Evolutionary conservation across 2,113 vertebrate species (phyloP).

Genomic region (Nesoenas mayeri): DNA sequence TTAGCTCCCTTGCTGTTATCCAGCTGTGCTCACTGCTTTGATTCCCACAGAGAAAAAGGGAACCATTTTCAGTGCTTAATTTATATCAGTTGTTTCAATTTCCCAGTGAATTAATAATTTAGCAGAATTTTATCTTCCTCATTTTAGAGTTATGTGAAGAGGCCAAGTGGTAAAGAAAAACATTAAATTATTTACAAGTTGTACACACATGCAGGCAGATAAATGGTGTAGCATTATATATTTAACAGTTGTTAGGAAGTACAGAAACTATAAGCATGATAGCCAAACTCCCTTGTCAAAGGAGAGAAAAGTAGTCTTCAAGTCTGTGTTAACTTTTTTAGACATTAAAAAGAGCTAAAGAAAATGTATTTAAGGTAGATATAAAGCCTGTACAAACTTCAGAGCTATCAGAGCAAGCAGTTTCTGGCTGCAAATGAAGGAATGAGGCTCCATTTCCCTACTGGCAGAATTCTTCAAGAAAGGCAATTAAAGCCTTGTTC

Average conservation of each 20-base stretch:
- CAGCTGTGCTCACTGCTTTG: neutral
- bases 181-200: slow-evolving; percentile 47
- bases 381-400: neutral
- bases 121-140: slow-evolving; percentile 22
- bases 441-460: neutral
- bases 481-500: neutral
- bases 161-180: slow-evolving; percentile 17
- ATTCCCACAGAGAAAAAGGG: neutral
- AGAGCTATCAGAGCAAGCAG: neutral
- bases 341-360: neutral
- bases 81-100: neutral
- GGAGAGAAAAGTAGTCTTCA: neutral
- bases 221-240: slow-evolving; percentile 5
- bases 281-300: neutral
- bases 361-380: neutral
- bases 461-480: neutral
- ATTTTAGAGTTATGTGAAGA: neutral
- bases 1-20: neutral
- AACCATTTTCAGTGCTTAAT: neutral
- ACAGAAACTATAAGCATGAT: neutral
- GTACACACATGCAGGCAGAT: neutral
- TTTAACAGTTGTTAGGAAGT: slow-evolving; percentile 9
- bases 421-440: neutral
- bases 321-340: neutral
- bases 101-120: slow-evolving; percentile 47